phyloP scores from a whole-genome alignment of 1,140 invertebrate species.

The Drosophila baimaii region DNA sequence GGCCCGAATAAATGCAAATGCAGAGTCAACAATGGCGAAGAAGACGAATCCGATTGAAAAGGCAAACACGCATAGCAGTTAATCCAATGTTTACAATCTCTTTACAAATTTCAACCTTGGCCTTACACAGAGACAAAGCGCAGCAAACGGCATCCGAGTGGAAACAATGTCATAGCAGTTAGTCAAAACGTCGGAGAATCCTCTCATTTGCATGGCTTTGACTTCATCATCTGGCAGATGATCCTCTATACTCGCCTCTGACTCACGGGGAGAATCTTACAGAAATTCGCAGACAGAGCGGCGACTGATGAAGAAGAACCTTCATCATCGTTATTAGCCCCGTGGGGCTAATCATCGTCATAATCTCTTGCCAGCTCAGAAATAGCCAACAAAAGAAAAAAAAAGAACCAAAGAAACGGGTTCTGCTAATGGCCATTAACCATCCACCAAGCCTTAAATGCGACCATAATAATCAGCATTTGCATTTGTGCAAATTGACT shows the following conservation, averaged over 20 bases:
- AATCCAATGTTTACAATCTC: constrained; percentile 82
- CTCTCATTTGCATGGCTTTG: neutral
- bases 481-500: constrained; percentile 78
- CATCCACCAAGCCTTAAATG: constrained; percentile 25
- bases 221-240: neutral
- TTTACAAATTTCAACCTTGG: constrained; percentile 81
- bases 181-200: constrained; percentile 39
- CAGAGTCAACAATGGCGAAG: constrained; percentile 45
- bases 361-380: constrained; percentile 11
- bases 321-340: constrained; percentile 21
- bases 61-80: constrained; percentile 59
- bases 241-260: constrained; percentile 3
- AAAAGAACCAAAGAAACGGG: constrained; percentile 41
- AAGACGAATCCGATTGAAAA: constrained; percentile 54
- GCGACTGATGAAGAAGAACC: constrained; percentile 38
- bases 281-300: constrained; percentile 60
- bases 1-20: constrained; percentile 70
- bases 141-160: constrained; percentile 62
- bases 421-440: constrained; percentile 53
- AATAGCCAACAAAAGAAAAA: constrained; percentile 13
- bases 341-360: constrained; percentile 28
- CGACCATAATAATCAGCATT: constrained; percentile 61
- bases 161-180: constrained; percentile 78
- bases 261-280: constrained; percentile 60
- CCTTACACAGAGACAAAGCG: constrained; percentile 75